Evolutionary conservation across 2,797 vertebrate genomes (phyloP).

Genomic region (Kryptolebias ocellatus): DNA sequence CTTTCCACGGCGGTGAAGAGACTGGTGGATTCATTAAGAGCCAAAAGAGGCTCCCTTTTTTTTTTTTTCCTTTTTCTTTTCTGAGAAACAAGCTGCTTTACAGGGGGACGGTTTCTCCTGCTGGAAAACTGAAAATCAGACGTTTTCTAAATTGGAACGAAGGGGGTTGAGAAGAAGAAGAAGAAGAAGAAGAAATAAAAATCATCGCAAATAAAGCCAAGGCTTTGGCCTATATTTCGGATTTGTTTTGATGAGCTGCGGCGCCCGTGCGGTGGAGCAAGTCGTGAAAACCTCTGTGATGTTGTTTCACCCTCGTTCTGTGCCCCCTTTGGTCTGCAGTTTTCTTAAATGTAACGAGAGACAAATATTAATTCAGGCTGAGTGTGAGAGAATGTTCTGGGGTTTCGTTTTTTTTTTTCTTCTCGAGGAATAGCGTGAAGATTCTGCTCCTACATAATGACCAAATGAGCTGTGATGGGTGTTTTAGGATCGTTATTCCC

Average conservation of each 20-base stretch:
- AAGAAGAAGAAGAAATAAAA: slow-evolving; percentile 17
- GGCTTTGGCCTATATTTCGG: slow-evolving; percentile 75
- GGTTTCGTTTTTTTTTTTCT: not conserved
- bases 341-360: slow-evolving; percentile 54
- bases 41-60: slow-evolving; percentile 67
- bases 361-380: slow-evolving; percentile 45
- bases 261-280: slow-evolving; percentile 60
- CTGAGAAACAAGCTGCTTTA: slow-evolving; percentile 69
- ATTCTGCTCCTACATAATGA: slow-evolving; percentile 26
- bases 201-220: slow-evolving; percentile 57
- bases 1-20: slow-evolving; percentile 66
- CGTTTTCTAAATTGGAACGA: slow-evolving; percentile 50
- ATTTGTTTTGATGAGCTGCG: slow-evolving; percentile 67
- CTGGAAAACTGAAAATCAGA: slow-evolving; percentile 50
- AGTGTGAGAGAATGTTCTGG: slow-evolving; percentile 27
- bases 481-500: not conserved
- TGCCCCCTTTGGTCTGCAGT: slow-evolving; percentile 47
- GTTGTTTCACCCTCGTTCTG: slow-evolving; percentile 66
- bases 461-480: not conserved
- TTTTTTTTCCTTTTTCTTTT: slow-evolving; percentile 67
- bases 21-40: slow-evolving; percentile 79
- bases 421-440: slow-evolving; percentile 10
- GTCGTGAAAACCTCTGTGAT: slow-evolving; percentile 73
- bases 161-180: slow-evolving; percentile 1
- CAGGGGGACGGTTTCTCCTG: slow-evolving; percentile 50